These are phyloP conservation scores for Siniperca obscura DNA, from an alignment of 2,797 vertebrate species.

Conservation along the genomic window DNA sequence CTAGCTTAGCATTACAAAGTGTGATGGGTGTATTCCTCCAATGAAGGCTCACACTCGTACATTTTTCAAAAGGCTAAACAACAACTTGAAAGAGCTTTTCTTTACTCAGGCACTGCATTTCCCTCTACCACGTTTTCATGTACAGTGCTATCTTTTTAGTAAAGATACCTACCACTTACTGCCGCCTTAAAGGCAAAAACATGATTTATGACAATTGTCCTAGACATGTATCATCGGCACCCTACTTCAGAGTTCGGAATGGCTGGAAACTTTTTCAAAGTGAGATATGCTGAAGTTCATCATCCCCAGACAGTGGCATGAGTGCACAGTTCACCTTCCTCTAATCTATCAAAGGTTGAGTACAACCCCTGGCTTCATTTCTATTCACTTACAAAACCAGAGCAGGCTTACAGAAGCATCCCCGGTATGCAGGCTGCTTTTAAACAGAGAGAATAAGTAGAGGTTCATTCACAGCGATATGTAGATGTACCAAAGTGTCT, in stretches of 20 bases:
- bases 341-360: conserved; percentile 79
- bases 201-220: conserved; percentile 77
- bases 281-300: conserved; percentile 70
- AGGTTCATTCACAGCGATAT: conserved; percentile 59
- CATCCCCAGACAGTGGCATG: conserved; percentile 75
- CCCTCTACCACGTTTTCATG: conserved; percentile 18
- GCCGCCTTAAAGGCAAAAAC: conserved; percentile 53
- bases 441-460: conserved; percentile 40
- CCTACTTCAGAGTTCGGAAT: conserved; percentile 68
- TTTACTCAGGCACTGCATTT: conserved; percentile 26
- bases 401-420: conserved; percentile 56
- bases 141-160: conserved; percentile 32
- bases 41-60: conserved; percentile 30
- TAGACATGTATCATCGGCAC: conserved; percentile 72
- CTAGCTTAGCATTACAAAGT: conserved; percentile 37
- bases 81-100: conserved; percentile 38
- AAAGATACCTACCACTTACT: conserved; percentile 45
- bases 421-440: conserved; percentile 37
- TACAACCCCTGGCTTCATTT: conserved; percentile 70
- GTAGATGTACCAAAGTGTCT: conserved; percentile 35
- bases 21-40: conserved; percentile 43
- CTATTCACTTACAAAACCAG: conserved; percentile 73
- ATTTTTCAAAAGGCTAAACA: conserved; percentile 56
- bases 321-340: conserved; percentile 72
- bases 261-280: conserved; percentile 69